Evolutionary conservation across 2,888 invertebrate species (phyloP), one percentile per base, ranked within the genome.

Genomic region (Bhutanitis thaidina): DNA sequence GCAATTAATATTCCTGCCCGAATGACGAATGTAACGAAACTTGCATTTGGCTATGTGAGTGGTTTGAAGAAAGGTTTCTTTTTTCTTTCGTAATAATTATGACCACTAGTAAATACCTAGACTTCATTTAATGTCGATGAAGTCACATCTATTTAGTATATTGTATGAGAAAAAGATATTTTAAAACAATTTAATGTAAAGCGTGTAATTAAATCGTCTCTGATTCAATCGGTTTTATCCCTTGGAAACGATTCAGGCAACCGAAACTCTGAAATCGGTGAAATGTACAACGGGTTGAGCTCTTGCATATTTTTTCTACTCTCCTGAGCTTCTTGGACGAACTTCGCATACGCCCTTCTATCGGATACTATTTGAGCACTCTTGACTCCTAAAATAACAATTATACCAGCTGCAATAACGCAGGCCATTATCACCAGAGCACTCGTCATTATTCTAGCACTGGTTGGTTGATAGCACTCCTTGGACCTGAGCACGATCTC

Each of bases 221-320:
- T 20, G 20, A 51, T 57, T 58, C 57, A 85, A 66, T 86, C 81
- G 59, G 71, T 65, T 45, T 77, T 78, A 63, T 89, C 88, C 47
- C 88, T 80, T 15, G 83, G 83, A 64, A 74, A 89, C 1, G 80
- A 71, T 32, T 88, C 80, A 9, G 93, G 93, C 53, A 93, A 84
- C 53, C 74, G 75, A 59, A 91, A 93, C 47, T 80, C 76, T 0
- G 87, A 85, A 12, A 91, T 85, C 1, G 93, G 92, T n/a, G 92
- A 90, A 57, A 86, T 90, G 59, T 93, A 94, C 52, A 94, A 64
- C 0, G 94, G 94, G 68, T 93, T 93, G 52, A 90, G 60, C 43
- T 84, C 77, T 49, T 82, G 81, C 73, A 80, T 77, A 37, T 80
- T 63, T 37, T 79, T 71, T 46, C 78, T 74, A 41, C 86, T 85